phyloP scores from a whole-genome alignment of 1,140 invertebrate genomes.

The Neelides sp. region DNA sequence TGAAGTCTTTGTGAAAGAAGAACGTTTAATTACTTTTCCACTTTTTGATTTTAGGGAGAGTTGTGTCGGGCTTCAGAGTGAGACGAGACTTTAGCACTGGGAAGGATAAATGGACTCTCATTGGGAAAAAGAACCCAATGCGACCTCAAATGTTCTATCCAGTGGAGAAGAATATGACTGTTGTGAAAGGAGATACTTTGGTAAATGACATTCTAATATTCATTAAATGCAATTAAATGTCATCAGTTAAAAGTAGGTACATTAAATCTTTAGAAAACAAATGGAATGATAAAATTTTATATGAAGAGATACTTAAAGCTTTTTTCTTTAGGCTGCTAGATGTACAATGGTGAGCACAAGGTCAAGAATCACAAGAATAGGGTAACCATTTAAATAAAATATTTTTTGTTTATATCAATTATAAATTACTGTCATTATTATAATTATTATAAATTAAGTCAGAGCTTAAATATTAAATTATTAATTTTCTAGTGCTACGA shows the following conservation, averaged over 20 bases:
- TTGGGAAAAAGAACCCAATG: conserved; percentile 84
- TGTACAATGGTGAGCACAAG: conserved; percentile 77
- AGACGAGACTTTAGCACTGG: conserved; percentile 41
- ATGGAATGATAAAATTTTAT: too few species aligned
- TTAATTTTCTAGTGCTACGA: conserved; percentile 52
- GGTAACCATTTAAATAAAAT: too few species aligned
- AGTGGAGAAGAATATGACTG: conserved; percentile 45
- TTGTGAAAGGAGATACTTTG: conserved; percentile 60
- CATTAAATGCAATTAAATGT: conserved; percentile 7
- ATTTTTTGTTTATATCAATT: too few species aligned
- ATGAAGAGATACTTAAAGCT: neutral
- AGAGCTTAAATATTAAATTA: neutral
- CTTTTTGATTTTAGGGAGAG: conserved; percentile 55
- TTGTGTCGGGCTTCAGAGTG: conserved; percentile 77
- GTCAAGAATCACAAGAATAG: conserved; percentile 53
- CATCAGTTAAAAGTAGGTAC: too few species aligned
- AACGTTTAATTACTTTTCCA: too few species aligned
- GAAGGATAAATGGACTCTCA: conserved; percentile 58
- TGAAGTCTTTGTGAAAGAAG: too few species aligned
- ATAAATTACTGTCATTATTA: too few species aligned
- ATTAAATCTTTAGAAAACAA: too few species aligned
- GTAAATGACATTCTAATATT: conserved; percentile 36
- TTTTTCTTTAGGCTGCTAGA: conserved; percentile 53
- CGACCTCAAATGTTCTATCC: conserved; percentile 95
- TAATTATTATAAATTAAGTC: neutral